phyloP scores from a whole-genome alignment of 2,113 vertebrate species.

The Castor canadensis region DNA sequence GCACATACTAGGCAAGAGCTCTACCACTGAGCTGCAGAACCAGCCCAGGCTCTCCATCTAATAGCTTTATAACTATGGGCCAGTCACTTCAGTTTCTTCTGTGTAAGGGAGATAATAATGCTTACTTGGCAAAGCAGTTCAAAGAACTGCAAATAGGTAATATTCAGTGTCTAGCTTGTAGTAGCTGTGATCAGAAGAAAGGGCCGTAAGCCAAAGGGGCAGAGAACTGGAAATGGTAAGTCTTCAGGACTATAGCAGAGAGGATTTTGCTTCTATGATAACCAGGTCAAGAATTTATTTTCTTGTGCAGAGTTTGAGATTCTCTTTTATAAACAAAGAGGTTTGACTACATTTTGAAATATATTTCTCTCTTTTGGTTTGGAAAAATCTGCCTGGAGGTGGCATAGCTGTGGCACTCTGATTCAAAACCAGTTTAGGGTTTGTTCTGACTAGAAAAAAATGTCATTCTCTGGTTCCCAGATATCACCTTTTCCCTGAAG shows the following conservation, averaged over 20 bases:
- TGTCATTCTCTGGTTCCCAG: background rate
- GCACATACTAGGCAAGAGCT: too few species aligned
- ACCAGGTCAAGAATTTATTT: background rate
- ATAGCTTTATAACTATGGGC: background rate
- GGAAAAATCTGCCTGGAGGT: background rate
- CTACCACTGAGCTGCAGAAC: too few species aligned
- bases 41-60: background rate
- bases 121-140: slow-evolving; percentile 31
- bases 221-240: background rate
- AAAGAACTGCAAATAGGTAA: background rate
- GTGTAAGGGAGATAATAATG: background rate
- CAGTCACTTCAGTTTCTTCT: background rate
- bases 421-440: background rate
- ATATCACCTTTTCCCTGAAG: background rate
- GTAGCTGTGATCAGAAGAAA: background rate
- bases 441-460: background rate
- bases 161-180: background rate
- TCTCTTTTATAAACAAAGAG: background rate
- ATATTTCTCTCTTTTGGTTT: background rate
- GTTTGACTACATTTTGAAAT: background rate
- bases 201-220: background rate
- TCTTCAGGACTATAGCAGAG: slow-evolving; percentile 5
- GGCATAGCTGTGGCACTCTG: background rate
- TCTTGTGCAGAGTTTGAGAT: background rate
- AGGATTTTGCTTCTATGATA: background rate